Conservation (phyloP, 1,140 invertebrate genomes). For the Bombus soroeensis region DNA sequence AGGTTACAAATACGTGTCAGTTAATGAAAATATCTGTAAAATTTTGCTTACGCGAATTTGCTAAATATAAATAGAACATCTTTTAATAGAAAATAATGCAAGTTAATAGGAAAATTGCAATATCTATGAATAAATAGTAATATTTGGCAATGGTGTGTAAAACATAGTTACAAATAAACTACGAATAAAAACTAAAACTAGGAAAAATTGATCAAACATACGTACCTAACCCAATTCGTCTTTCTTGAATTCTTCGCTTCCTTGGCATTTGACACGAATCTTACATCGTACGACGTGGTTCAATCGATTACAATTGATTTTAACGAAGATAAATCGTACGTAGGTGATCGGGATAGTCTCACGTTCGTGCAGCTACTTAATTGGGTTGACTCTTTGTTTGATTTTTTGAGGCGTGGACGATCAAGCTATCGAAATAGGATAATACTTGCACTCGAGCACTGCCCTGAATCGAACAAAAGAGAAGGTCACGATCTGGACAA, state of each 20-base stretch:
- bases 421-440: slow-evolving; percentile 15
- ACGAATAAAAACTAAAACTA: not conserved
- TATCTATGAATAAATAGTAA: too few relatives aligned
- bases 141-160: too few relatives aligned
- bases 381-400: not conserved
- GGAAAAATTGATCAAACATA: not conserved
- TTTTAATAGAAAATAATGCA: too few relatives aligned
- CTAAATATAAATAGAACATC: too few relatives aligned
- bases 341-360: not conserved
- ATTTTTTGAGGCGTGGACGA: not conserved
- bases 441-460: not conserved
- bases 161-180: not conserved
- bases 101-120: too few relatives aligned
- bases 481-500: slow-evolving; percentile 18
- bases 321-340: not conserved
- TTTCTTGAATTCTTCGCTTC: not conserved
- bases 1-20: too few relatives aligned
- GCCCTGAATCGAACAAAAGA: slow-evolving; percentile 5
- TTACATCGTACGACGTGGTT: not conserved
- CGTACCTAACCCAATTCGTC: not conserved
- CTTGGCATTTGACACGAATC: not conserved
- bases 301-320: not conserved
- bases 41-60: too few relatives aligned
- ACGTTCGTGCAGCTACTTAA: not conserved
- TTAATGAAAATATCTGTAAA: too few relatives aligned